phyloP scores from a whole-genome alignment of 1,140 invertebrate species.

The Diuraphis noxia region DNA sequence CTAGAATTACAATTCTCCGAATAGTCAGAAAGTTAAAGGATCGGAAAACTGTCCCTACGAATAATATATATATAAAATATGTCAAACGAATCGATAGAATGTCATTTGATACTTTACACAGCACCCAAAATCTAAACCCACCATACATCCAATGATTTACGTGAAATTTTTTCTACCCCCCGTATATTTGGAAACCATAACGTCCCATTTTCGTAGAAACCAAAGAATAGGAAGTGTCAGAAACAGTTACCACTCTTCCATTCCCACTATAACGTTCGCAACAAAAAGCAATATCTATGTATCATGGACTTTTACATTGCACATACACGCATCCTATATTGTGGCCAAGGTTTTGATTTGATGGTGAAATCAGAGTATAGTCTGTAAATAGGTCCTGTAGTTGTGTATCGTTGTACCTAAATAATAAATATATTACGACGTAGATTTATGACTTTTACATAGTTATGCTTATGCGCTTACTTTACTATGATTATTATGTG shows the following conservation, averaged over 20 bases:
- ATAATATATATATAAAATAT: not conserved
- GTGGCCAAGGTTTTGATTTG: not conserved
- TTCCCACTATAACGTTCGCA: not conserved
- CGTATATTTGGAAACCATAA: not conserved
- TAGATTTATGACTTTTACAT: not conserved
- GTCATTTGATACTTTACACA: not conserved
- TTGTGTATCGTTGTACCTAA: not conserved
- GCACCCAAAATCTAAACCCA: not conserved
- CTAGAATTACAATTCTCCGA: not conserved
- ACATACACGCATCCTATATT: not conserved
- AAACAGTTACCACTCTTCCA: not conserved
- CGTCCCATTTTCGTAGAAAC: not conserved
- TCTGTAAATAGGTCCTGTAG: not conserved
- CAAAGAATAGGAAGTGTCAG: slow-evolving; percentile 4
- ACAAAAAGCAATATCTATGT: not conserved
- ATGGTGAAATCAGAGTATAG: not conserved
- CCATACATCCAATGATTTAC: not conserved
- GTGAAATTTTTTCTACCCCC: not conserved
- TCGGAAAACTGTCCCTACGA: not conserved
- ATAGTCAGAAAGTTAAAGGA: not conserved
- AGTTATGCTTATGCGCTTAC: not conserved
- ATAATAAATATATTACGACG: not conserved
- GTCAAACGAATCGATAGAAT: not conserved
- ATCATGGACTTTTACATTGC: not conserved
- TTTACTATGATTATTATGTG: not conserved